Base-by-base conservation (phyloP, 1,140 invertebrate species). In the Lordiphosa collinella region DNA sequence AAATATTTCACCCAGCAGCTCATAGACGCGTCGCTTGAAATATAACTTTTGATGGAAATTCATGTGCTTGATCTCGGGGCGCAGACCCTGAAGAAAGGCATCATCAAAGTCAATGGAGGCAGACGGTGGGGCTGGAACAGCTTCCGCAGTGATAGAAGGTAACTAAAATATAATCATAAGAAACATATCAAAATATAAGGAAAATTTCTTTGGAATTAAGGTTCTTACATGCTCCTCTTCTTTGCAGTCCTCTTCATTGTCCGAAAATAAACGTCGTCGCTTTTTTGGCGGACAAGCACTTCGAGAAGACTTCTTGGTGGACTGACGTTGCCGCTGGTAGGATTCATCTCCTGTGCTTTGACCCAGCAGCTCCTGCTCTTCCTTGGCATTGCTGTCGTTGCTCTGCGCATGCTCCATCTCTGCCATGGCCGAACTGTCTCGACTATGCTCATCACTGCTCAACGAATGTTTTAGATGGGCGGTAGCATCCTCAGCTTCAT, bases 21-120 rank as follows among this genome's bases (percentile, higher is more conserved):
- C 80, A 32, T 88, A 88, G 1, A 88, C 65, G 18, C 86, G 70
- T 1, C 78, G 70, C 46, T 88, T 88, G 13, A 88, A 88, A n/a
- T 55, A 48, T 4, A 88, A 58, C 48, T 88, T 88, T 38, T 88
- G 74, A 25, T 65, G 61, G 25, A 84, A 86, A 40, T 76, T 58
- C 86, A 88, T 88, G 11, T 59, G 65, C 5, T 73, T 63, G 44
- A 88, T 84, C 54, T 88, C 86, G 14, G 86, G 80, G 4, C 71
- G 67, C 3, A 88, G 38, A 14, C 78, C 66, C 55, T 85, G 80
- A 12, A 88, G 53, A 16, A 88, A 88, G 9, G 67, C 70, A n/a
- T 71, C 73, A 75, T 88, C 86, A 12, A 65, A 80, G 10, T 88
- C 68, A 3, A 59, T 41, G n/a, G 7, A 0, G 0, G 10, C 1